Evolutionary conservation across 2,888 invertebrate species (phyloP).

Genomic region (Drosophila borealis): DNA sequence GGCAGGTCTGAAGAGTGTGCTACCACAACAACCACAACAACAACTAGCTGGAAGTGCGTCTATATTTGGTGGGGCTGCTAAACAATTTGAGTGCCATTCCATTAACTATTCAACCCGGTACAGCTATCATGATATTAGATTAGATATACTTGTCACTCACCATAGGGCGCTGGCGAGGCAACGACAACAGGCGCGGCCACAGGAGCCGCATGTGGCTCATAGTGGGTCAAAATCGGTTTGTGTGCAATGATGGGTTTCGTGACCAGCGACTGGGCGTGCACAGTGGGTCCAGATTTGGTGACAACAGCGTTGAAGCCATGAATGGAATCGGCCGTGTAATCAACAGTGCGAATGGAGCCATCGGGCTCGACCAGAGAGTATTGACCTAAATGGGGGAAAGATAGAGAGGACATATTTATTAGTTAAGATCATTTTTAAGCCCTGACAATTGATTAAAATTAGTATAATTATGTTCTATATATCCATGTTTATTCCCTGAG

Average conservation of each 20-base stretch:
- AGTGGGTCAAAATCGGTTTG: slow-evolving; percentile 79
- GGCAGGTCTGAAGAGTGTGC: slow-evolving; percentile 10
- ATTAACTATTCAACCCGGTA: slow-evolving; percentile 17
- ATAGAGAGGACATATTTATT: background rate
- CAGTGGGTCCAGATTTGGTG: slow-evolving; percentile 84
- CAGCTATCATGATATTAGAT: slow-evolving; percentile 2
- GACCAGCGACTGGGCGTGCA: slow-evolving; percentile 83
- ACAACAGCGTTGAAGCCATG: slow-evolving; percentile 85
- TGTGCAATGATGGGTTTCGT: slow-evolving; percentile 82
- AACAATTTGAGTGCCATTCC: slow-evolving; percentile 20
- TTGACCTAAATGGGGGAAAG: slow-evolving; percentile 75
- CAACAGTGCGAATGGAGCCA: slow-evolving; percentile 85
- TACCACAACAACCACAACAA: slow-evolving; percentile 28
- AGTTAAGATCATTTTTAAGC: too few relatives aligned
- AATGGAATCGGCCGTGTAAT: slow-evolving; percentile 84
- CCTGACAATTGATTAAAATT: too few relatives aligned
- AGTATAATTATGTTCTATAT: too few relatives aligned
- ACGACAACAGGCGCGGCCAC: slow-evolving; percentile 79
- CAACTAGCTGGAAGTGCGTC: slow-evolving; percentile 38
- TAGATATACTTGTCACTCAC: slow-evolving; percentile 44
- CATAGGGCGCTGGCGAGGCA: slow-evolving; percentile 83
- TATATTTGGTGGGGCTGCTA: slow-evolving; percentile 21
- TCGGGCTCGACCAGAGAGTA: slow-evolving; percentile 85
- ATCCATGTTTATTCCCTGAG: too few relatives aligned
- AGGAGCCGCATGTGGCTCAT: slow-evolving; percentile 75